phyloP scores from a whole-genome alignment of 2,797 vertebrate species.

The Amniataba percoides region DNA sequence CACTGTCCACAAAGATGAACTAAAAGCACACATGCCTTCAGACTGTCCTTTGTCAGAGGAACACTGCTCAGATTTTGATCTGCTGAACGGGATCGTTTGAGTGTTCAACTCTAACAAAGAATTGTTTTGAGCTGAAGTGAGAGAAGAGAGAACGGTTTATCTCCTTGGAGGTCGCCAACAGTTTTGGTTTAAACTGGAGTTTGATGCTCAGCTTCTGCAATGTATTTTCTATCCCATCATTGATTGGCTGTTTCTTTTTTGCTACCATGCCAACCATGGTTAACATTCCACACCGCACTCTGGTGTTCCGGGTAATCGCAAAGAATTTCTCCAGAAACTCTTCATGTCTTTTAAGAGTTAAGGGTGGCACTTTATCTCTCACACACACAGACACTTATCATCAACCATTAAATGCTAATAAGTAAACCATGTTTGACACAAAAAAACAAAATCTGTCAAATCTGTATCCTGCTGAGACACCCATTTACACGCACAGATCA shows the following conservation, averaged over 20 bases:
- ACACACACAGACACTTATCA: conserved; percentile 19
- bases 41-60: neutral
- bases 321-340: conserved; percentile 43
- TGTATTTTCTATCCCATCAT: neutral
- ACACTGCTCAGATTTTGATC: neutral
- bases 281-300: conserved; percentile 29
- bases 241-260: conserved; percentile 22
- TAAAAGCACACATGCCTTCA: neutral
- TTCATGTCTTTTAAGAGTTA: conserved; percentile 15
- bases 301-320: conserved; percentile 41
- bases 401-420: conserved; percentile 28
- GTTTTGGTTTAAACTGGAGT: neutral
- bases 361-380: neutral
- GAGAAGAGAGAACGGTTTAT: neutral
- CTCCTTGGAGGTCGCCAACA: neutral
- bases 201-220: conserved; percentile 1
- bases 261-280: conserved; percentile 33
- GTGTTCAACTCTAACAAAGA: neutral
- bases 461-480: conserved; percentile 21
- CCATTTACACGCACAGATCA: neutral
- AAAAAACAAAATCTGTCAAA: conserved; percentile 22
- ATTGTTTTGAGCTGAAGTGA: neutral
- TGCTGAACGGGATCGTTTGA: neutral
- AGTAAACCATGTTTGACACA: conserved; percentile 27
- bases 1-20: neutral